phyloP scores from a whole-genome alignment of 53 echinoderm and acorn worm species.

The Pentamera pediparva region DNA sequence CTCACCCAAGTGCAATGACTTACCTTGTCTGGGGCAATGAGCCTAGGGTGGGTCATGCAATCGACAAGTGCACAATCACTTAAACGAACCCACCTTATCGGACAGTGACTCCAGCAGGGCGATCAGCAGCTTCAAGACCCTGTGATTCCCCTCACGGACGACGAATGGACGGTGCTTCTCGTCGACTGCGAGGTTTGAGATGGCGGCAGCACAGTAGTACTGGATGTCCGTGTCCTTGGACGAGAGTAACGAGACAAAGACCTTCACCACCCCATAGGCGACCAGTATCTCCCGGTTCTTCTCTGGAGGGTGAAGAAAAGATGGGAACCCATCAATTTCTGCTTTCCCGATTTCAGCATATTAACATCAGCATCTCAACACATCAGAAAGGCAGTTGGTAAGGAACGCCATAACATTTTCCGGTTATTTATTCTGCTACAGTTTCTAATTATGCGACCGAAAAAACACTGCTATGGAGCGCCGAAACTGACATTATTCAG shows the following conservation, averaged over 20 bases:
- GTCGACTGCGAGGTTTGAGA: conserved; percentile 93
- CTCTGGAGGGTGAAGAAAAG: conserved; percentile 38
- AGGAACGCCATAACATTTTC: too few relatives aligned
- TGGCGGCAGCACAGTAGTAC: conserved; percentile 94
- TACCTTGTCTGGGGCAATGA: too few relatives aligned
- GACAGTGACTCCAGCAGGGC: conserved; percentile 61
- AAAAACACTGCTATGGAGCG: too few relatives aligned
- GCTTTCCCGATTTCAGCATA: too few relatives aligned
- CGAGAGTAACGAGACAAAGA: conserved; percentile 63
- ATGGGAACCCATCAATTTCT: too few relatives aligned
- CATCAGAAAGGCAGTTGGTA: too few relatives aligned
- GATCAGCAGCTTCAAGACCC: conserved; percentile 68
- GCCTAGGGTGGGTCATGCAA: too few relatives aligned
- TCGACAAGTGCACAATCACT: not conserved
- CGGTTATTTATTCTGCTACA: not conserved
- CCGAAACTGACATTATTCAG: too few relatives aligned
- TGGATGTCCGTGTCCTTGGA: conserved; percentile 78
- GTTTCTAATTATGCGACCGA: too few relatives aligned
- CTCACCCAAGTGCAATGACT: too few relatives aligned
- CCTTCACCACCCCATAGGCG: conserved; percentile 56
- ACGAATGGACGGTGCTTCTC: conserved; percentile 68
- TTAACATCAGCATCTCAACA: too few relatives aligned
- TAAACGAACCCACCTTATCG: conserved; percentile 62
- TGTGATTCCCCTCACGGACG: conserved; percentile 71
- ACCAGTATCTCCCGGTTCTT: conserved; percentile 75